phyloP scores from a whole-genome alignment of 1,140 invertebrate species.

The Lordiphosa mommai region DNA sequence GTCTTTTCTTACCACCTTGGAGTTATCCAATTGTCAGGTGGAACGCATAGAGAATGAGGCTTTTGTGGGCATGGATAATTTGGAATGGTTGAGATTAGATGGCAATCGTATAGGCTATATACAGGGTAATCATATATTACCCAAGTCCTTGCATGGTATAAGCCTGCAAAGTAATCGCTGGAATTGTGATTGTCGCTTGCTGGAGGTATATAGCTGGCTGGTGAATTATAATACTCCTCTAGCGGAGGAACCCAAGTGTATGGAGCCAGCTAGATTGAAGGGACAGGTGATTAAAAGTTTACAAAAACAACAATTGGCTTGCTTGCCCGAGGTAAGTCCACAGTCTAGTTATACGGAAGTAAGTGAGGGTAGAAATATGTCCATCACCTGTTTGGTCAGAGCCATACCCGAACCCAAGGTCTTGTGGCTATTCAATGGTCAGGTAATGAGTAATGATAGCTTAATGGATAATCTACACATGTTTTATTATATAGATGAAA shows the following conservation, averaged over 20 bases:
- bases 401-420: conserved; percentile 89
- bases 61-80: conserved; percentile 88
- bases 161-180: conserved; percentile 93
- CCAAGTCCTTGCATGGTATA: conserved; percentile 87
- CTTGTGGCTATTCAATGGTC: conserved; percentile 90
- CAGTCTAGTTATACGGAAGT: conserved; percentile 86
- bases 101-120: conserved; percentile 89
- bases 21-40: conserved; percentile 90
- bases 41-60: conserved; percentile 88
- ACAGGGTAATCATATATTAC: conserved; percentile 85
- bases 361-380: conserved; percentile 88
- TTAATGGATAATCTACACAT: conserved; percentile 84
- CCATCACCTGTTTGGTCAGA: conserved; percentile 87
- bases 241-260: conserved; percentile 88
- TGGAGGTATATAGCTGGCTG: conserved; percentile 89
- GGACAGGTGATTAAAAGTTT: conserved; percentile 86
- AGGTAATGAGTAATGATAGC: conserved; percentile 86
- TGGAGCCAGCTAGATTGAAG: conserved; percentile 84
- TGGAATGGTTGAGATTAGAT: conserved; percentile 92
- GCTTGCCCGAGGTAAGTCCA: conserved; percentile 87
- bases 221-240: conserved; percentile 86
- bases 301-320: conserved; percentile 88
- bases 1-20: conserved; percentile 87
- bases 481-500: conserved; percentile 86
- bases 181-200: conserved; percentile 91